These are phyloP conservation scores for Drosophila ambigua DNA, from an alignment of 1,140 invertebrate species.

Conservation along the genomic window DNA sequence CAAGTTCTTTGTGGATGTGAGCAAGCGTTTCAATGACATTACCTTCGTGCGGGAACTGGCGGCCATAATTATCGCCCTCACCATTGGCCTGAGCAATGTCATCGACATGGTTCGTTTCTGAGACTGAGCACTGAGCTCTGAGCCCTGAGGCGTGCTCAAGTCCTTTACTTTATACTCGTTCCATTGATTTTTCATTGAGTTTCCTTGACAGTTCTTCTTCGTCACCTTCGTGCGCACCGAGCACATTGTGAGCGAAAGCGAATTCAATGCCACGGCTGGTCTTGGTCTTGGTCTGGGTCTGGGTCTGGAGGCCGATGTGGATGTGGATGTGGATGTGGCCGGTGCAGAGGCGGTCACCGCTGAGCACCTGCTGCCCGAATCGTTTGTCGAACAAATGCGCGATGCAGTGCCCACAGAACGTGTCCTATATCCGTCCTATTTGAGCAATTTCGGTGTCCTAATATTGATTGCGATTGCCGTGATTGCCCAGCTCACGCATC, in stretches of 20 bases:
- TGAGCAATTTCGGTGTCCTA: slow-evolving; percentile 89
- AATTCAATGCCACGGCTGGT: slow-evolving; percentile 71
- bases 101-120: slow-evolving; percentile 85
- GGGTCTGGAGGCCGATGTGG: slow-evolving; percentile 19
- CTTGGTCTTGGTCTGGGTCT: slow-evolving; percentile 19
- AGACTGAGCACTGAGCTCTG: background rate
- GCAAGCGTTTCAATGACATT: slow-evolving; percentile 85
- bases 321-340: slow-evolving; percentile 23
- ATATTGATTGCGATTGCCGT: slow-evolving; percentile 89
- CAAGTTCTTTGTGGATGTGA: slow-evolving; percentile 84
- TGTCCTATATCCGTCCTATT: slow-evolving; percentile 89
- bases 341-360: slow-evolving; percentile 44
- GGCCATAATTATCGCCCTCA: slow-evolving; percentile 85
- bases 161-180: slow-evolving; percentile 12
- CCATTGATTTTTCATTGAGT: slow-evolving; percentile 23
- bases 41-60: slow-evolving; percentile 85
- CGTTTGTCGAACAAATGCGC: slow-evolving; percentile 73
- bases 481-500: slow-evolving; percentile 89
- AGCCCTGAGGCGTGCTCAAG: slow-evolving; percentile 20
- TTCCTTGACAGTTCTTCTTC: slow-evolving; percentile 69
- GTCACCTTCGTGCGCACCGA: slow-evolving; percentile 77
- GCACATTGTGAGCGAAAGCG: slow-evolving; percentile 77
- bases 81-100: slow-evolving; percentile 86
- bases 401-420: slow-evolving; percentile 66
- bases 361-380: slow-evolving; percentile 70